These are phyloP conservation scores for Drosophila greeni DNA, from an alignment of 2,888 invertebrate species.

Conservation along the genomic window DNA sequence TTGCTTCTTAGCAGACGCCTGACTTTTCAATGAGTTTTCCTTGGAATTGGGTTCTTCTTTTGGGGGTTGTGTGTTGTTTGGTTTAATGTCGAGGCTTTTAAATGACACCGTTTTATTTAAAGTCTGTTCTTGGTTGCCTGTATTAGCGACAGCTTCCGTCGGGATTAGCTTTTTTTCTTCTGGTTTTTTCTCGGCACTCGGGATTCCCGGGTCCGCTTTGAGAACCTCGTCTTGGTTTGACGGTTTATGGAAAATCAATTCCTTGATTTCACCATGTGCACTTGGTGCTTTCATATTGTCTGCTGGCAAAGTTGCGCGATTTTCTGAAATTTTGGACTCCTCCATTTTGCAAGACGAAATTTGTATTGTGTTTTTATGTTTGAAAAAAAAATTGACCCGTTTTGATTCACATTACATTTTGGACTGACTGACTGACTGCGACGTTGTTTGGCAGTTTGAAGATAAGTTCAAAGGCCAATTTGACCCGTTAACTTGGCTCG, in stretches of 20 bases:
- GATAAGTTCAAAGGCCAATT: constrained; percentile 29
- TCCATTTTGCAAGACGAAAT: constrained; percentile 33
- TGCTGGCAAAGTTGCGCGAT: background rate
- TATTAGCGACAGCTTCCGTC: background rate
- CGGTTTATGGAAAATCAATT: background rate
- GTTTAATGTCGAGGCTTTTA: too few relatives aligned
- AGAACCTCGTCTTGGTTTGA: background rate
- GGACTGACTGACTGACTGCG: constrained; percentile 21
- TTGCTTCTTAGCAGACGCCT: background rate
- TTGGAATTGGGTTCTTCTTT: background rate
- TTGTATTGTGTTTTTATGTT: too few relatives aligned
- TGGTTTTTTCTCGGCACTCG: too few relatives aligned
- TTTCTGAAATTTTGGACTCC: background rate
- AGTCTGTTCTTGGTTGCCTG: background rate
- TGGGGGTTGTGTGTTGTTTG: background rate
- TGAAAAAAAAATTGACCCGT: constrained; percentile 18
- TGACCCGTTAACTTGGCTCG: constrained; percentile 13
- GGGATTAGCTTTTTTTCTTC: background rate
- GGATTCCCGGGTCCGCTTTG: too few relatives aligned
- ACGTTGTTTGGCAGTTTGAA: constrained; percentile 4
- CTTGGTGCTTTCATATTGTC: constrained; percentile 13
- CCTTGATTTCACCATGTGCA: constrained; percentile 1
- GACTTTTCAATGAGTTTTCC: too few relatives aligned
- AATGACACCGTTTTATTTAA: background rate
- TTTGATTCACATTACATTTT: constrained; percentile 19